Percentiles rank a stretch among this genome's conserved stretches.
Evolutionary conservation across 2,797 vertebrate species (phyloP).

Genomic region (Fundulus diaphanus): DNA sequence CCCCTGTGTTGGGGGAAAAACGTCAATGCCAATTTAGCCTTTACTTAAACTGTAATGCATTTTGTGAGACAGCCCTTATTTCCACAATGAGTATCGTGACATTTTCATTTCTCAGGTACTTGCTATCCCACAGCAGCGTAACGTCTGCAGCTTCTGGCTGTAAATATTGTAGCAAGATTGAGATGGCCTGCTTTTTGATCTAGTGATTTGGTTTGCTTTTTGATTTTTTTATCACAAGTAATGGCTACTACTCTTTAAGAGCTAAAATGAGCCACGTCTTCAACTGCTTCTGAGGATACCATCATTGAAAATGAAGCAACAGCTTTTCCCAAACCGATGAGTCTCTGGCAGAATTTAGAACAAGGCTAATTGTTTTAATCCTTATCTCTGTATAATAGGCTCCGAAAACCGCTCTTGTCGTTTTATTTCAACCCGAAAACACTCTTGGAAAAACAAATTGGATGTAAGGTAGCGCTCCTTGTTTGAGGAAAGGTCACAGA

Average conservation of each 20-base stretch:
- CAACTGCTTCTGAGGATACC: slow-evolving; percentile 16
- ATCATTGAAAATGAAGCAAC: neutral
- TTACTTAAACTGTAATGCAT: neutral
- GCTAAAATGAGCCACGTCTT: slow-evolving; percentile 1
- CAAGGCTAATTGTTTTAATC: slow-evolving; percentile 20
- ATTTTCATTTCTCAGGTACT: neutral
- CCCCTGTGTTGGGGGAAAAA: too few relatives aligned
- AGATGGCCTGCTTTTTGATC: slow-evolving; percentile 7
- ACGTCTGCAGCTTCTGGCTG: slow-evolving; percentile 12
- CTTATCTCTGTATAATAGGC: slow-evolving; percentile 44
- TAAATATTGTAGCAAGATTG: slow-evolving; percentile 25
- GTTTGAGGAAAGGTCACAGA: slow-evolving; percentile 55
- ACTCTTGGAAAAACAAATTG: slow-evolving; percentile 10
- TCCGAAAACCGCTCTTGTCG: slow-evolving; percentile 14
- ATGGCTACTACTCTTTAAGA: neutral
- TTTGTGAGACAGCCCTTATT: neutral
- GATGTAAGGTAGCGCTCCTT: slow-evolving; percentile 20
- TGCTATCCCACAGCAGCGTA: neutral
- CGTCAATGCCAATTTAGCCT: neutral
- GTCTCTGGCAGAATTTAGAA: slow-evolving; percentile 22
- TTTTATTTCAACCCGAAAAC: neutral
- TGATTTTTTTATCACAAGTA: slow-evolving; percentile 8
- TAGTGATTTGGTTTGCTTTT: slow-evolving; percentile 3
- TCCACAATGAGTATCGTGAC: neutral
- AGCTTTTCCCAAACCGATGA: neutral